These are phyloP conservation scores for Elephantulus edwardii DNA, from an alignment of 2,113 vertebrate species.

Conservation along the genomic window DNA sequence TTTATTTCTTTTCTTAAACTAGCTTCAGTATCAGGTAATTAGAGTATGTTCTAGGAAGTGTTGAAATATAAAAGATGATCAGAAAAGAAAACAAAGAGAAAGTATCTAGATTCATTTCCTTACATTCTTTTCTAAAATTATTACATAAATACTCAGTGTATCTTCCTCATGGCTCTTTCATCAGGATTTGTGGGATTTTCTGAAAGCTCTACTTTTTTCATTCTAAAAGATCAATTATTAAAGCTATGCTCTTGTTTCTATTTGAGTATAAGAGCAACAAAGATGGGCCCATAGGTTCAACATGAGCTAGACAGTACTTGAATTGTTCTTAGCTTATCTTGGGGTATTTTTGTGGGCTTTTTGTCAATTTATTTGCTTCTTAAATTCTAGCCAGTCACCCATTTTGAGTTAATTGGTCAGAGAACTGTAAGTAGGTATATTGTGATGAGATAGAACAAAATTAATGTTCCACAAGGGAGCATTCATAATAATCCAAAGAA, in stretches of 20 bases:
- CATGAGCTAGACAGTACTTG: not conserved
- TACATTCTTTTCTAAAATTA: constrained; percentile 26
- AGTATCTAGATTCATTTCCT: not conserved
- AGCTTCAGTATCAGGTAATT: constrained; percentile 13
- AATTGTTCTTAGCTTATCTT: not conserved
- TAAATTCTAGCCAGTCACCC: not conserved
- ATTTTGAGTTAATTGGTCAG: not conserved
- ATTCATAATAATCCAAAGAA: too few species aligned
- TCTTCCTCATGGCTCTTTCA: not conserved
- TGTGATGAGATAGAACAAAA: constrained; percentile 5
- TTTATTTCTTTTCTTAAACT: not conserved
- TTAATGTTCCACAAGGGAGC: not conserved
- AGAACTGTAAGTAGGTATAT: not conserved
- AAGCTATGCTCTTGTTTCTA: not conserved
- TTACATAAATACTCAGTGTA: not conserved
- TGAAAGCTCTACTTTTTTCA: not conserved
- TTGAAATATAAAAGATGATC: not conserved
- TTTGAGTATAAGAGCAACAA: not conserved
- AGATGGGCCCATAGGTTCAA: not conserved
- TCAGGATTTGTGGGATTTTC: not conserved
- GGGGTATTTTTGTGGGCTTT: too few species aligned
- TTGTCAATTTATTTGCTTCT: not conserved
- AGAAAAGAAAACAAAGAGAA: constrained; percentile 1
- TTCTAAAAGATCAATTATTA: constrained; percentile 3
- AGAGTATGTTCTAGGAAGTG: not conserved